A percentile compares a stretch with the other conserved stretches of the same genome.
phyloP scores from a whole-genome alignment of 1,140 invertebrate species.

The Ceratosolen solmsi region DNA sequence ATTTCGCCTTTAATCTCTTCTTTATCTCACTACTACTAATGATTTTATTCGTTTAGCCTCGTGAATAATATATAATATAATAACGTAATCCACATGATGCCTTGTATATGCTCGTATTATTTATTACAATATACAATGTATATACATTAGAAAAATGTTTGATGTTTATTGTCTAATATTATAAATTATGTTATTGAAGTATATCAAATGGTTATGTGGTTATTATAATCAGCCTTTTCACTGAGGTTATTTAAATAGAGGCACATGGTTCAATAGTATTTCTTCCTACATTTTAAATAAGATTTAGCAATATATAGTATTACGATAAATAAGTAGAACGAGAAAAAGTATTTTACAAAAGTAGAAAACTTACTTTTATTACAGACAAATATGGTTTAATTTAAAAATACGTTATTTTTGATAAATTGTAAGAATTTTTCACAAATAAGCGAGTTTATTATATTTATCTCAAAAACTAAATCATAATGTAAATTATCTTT shows the following conservation, averaged over 20 bases:
- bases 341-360: no score
- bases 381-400: no score
- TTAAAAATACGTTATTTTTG: no score
- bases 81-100: neutral
- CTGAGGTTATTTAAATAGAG: neutral
- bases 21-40: constrained; percentile 12
- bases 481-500: no score
- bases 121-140: constrained; percentile 17
- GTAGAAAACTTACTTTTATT: no score
- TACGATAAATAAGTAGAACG: no score
- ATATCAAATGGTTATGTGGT: constrained; percentile 14
- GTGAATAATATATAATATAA: neutral
- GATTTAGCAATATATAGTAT: no score
- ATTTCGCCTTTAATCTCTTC: neutral
- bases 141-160: no score
- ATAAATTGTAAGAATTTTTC: no score
- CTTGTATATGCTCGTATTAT: neutral
- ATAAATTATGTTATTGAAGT: constrained; percentile 32
- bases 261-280: neutral
- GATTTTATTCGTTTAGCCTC: constrained; percentile 22
- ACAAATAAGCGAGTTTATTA: no score
- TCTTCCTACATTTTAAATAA: no score
- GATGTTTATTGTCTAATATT: neutral
- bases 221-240: constrained; percentile 2
- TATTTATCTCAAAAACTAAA: no score